Evolutionary conservation across 2,888 invertebrate genomes (phyloP), one percentile per base, ranked within the genome.

Genomic region (Heliconius aoede): DNA sequence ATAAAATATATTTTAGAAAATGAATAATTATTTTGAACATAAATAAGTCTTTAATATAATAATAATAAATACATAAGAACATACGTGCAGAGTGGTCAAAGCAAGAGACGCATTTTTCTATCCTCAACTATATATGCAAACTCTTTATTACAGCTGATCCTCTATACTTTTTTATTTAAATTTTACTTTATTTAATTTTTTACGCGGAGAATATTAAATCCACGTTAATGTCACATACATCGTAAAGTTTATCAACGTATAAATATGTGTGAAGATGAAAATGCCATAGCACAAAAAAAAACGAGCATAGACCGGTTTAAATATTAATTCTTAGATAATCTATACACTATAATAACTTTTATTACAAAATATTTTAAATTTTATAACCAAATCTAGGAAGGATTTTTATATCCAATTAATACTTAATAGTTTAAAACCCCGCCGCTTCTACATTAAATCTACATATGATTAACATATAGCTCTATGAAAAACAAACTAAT

Each of bases 391-490:
- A 65, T 68, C 51, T 55, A 69, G 69, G 51, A 30, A 55, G 30
- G 55, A 69, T 69, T 55, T n/a, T 55, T 30, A 69, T 69, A 32
- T 65, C 51, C 24, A 69, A 55, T 69, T 55, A 69, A 55, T 55
- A 55, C 4, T 69, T 69, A 18, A 69, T 30, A 32, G 30, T 68
- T 68, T 51, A 30, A 69, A 3, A 69, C 7, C 30, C 30, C 51
- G 55, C 28, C 30, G 55, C 13, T 55, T 28, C n/a, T 32, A 69
- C 30, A 69, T 55, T 55, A 69, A 69, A 69, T 69, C 55, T 69
- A 32, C 55, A 69, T 69, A 55, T 55, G 55, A 69, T 69, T 69
- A 69, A 55, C 69, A 69, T 68, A 68, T 51, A 69, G 28, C 30
- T 51, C 18, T 65, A 36, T 8, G 65, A 69, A 55, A 55, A 32